Base-by-base conservation (phyloP, 2,797 vertebrate genomes). In the Ambastaia sidthimunki region DNA sequence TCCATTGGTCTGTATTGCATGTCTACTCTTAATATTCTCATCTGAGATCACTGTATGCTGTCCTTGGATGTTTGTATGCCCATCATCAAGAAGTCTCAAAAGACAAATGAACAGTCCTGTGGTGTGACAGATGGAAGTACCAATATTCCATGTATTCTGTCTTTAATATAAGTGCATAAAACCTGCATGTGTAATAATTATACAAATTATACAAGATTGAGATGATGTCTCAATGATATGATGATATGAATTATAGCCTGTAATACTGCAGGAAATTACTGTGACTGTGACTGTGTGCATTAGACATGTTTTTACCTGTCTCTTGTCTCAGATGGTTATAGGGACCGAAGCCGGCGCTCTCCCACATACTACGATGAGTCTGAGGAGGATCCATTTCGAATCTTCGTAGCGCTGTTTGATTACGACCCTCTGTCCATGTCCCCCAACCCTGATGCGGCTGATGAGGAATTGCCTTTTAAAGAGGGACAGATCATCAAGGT, bases 381-480 rank as follows among this genome's bases (percentile, higher is more conserved):
- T 0, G 97, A 98, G 0, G 97, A 98, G 66, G 97, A 98, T 31
- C 85, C 91, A 52, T 93, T 93, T 0, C 94, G 96, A 65, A 95
- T 98, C 84, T 99, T 99, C 67, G 97, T 99, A 86, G 98, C 97
- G 3, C 95, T 99, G 28, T 99, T 99, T 76, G 96, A 99, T 92
- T 99, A 99, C 0, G 97, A 99, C 55, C 98, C 97, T 0, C 92
- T 97, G 81, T 98, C 97, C 7, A 99, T 99, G 98, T 99, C 98
- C 74, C 98, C 98, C 0, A 99, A 99, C 85, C 97, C 96, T 0
- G 97, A 99, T 2, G 97, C 96, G 0, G 97, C 97, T 0, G 97
- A 98, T 25, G 97, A 98, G 84, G 98, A 99, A 88, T 94, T 99
- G 76, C 97, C 97, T 0, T 99, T 99, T 82, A 98, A 98, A 87